These are phyloP conservation scores for Amphimedon queenslandica DNA, from an alignment of 37 sponge, comb jelly and placozoan species.

Conservation along the genomic window DNA sequence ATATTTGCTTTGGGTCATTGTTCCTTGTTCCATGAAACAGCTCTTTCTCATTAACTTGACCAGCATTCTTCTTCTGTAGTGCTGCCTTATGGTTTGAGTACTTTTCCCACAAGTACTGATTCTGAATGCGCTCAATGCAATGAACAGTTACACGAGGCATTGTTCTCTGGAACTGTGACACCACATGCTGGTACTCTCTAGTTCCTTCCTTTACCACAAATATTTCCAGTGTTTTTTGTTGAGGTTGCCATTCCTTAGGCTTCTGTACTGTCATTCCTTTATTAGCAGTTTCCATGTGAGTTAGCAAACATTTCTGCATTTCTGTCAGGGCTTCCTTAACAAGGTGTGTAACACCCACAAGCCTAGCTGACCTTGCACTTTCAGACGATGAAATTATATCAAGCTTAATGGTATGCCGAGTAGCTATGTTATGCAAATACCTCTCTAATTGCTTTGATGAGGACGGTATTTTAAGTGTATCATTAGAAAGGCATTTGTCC, in stretches of 20 bases:
- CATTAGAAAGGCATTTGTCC: neutral
- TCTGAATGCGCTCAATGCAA: slow-evolving; percentile 64
- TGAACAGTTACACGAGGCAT: slow-evolving; percentile 22
- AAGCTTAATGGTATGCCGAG: neutral
- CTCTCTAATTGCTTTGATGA: neutral
- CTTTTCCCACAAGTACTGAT: slow-evolving; percentile 73
- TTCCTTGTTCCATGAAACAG: slow-evolving; percentile 77
- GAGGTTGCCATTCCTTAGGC: slow-evolving; percentile 54
- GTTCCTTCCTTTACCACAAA: slow-evolving; percentile 21
- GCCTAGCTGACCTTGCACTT: neutral
- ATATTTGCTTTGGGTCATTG: slow-evolving; percentile 63
- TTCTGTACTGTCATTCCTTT: neutral
- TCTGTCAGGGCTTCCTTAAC: neutral
- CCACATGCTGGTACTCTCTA: slow-evolving; percentile 48
- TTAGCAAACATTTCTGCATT: neutral
- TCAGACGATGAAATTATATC: neutral
- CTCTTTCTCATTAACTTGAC: slow-evolving; percentile 55
- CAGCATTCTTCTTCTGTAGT: slow-evolving; percentile 57
- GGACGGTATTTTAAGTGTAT: neutral
- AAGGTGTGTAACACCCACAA: neutral
- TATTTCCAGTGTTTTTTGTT: slow-evolving; percentile 20
- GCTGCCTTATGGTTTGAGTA: slow-evolving; percentile 47
- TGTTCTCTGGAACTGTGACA: slow-evolving; percentile 37
- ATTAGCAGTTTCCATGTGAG: neutral
- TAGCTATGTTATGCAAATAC: no score